Conservation (phyloP, 2,888 invertebrate genomes). For the Chymomyza procnemis region DNA sequence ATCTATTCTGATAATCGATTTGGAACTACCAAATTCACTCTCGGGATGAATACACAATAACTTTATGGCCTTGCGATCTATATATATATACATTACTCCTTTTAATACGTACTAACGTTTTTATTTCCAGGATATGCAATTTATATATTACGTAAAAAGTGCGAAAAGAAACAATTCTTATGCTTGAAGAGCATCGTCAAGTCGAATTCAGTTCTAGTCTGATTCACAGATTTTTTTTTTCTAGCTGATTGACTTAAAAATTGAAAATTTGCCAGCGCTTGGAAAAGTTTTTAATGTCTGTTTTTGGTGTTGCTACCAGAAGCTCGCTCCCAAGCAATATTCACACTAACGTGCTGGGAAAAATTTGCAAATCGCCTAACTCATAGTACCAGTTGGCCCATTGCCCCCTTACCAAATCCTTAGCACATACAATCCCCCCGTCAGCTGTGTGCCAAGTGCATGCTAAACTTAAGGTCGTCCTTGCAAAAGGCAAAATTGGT, state of each 20-base stretch:
- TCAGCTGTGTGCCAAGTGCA: neutral
- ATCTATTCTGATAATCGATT: too few species aligned
- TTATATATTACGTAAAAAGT: too few species aligned
- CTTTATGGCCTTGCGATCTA: too few species aligned
- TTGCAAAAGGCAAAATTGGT: slow-evolving; percentile 61
- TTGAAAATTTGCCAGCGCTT: slow-evolving; percentile 53
- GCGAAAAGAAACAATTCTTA: too few species aligned
- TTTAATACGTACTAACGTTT: too few species aligned
- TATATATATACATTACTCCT: too few species aligned
- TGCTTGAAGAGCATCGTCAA: too few species aligned
- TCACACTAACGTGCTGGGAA: slow-evolving; percentile 56
- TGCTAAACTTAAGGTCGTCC: slow-evolving; percentile 43
- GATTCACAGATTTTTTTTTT: slow-evolving; percentile 29
- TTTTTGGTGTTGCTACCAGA: slow-evolving; percentile 25
- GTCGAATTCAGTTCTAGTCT: too few species aligned
- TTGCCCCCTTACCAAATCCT: neutral
- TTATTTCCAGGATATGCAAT: too few species aligned
- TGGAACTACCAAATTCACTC: too few species aligned
- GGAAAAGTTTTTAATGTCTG: slow-evolving; percentile 15
- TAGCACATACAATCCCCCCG: neutral
- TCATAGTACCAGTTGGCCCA: neutral
- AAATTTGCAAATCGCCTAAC: slow-evolving; percentile 57
- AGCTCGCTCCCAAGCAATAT: slow-evolving; percentile 41
- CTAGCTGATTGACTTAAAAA: slow-evolving; percentile 65
- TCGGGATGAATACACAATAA: too few species aligned